Evolutionary conservation across 1,140 invertebrate genomes (phyloP), one percentile per base, ranked within the genome.

Genomic region (Dryas iulia): DNA sequence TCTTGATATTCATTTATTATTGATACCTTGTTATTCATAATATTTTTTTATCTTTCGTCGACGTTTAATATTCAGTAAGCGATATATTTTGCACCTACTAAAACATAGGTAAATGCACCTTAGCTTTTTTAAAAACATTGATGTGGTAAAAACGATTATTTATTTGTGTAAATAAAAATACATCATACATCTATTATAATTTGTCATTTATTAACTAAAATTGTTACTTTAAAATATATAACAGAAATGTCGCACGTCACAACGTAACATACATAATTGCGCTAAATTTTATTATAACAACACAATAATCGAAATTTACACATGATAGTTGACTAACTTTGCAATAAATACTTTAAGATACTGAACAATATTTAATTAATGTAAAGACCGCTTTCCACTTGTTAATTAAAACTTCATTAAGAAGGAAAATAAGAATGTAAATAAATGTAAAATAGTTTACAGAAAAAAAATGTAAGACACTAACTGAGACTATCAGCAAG

Each of bases 401-500:
- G 8, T 11, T 3, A 18, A 47, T 21, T 18, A 14, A 7, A 47
- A 21, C 7, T 47, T 35, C 0, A 35, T 14, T 47, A 8, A 47
- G 39, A 47, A 21, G 1, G 21, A 18, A 47, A 21, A 21, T 47
- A 47, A 21, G 18, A 47, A 47, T 18, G 8, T 21, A 47, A 21
- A 18, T 47, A n/a, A n/a, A n/a, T 11, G 18, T 47, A 47, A 47
- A 7, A 21, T 47, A 47, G 14, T 21, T 47, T 39, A 39, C 33
- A 47, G 18, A 21, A 10, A 47, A 39, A 47, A 24, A n/a, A n/a
- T n/a, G 23, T 54, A 3, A 3, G 52, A 26, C 35, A 39, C 47
- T 56, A 69, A 70, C 39, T 70, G 54, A 92, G 78, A 71, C 88
- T 87, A 39, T 86, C 72, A 76, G 79, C 76, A 58, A 90, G 79